Conservation (phyloP, 2,797 vertebrate species). For the Bovichtus variegatus region DNA sequence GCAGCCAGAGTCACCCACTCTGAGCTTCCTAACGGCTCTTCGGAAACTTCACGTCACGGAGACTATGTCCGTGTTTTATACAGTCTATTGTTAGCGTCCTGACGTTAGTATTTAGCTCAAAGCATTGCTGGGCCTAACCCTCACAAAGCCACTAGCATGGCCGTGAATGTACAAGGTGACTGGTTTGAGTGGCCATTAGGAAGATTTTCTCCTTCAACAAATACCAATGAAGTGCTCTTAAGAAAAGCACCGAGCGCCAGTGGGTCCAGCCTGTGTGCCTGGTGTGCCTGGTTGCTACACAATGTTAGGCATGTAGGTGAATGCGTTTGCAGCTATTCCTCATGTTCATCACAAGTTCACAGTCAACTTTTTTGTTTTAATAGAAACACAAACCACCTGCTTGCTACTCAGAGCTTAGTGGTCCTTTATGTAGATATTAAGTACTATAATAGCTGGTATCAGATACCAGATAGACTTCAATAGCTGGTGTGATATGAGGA, state of each 20-base stretch:
- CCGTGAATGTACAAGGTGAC: background rate
- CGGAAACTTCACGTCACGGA: too few relatives aligned
- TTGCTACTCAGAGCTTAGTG: constrained; percentile 10
- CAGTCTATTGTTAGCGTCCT: too few relatives aligned
- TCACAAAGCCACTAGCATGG: background rate
- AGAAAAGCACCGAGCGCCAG: background rate
- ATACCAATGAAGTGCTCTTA: constrained; percentile 6
- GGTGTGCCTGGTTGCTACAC: background rate
- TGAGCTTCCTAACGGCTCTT: too few relatives aligned
- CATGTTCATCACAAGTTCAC: background rate
- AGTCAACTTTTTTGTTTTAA: background rate
- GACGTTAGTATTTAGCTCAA: too few relatives aligned
- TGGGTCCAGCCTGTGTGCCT: constrained; percentile 6
- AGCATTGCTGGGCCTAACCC: too few relatives aligned
- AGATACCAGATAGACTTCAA: constrained; percentile 68
- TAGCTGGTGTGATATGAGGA: constrained; percentile 73
- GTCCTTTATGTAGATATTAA: constrained; percentile 51
- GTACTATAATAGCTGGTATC: constrained; percentile 53
- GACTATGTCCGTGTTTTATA: too few relatives aligned
- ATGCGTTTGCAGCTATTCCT: background rate
- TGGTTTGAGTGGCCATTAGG: background rate
- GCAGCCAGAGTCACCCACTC: too few relatives aligned
- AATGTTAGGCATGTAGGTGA: background rate
- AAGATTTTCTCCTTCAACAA: background rate
- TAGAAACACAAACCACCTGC: background rate